phyloP scores from a whole-genome alignment of 2,113 vertebrate genomes.

The Gavialis gangeticus region DNA sequence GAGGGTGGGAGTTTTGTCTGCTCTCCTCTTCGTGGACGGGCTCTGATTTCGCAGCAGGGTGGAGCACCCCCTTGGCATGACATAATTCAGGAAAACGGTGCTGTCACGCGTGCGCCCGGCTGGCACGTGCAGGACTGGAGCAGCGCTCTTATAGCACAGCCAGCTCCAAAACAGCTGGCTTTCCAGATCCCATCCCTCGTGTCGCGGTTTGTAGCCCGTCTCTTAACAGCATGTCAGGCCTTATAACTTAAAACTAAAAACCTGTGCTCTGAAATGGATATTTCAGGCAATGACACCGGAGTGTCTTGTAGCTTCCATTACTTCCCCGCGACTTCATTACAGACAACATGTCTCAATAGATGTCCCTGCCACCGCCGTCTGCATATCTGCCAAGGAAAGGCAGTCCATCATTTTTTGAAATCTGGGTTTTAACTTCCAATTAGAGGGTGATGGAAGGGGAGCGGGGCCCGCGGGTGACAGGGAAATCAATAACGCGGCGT shows the following conservation, averaged over 20 bases:
- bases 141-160: neutral
- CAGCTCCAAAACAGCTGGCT: neutral
- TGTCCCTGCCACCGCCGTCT: neutral
- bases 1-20: neutral
- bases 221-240: neutral
- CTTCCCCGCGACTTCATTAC: neutral
- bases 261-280: neutral
- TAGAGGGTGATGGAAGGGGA: neutral
- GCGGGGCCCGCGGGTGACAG: neutral
- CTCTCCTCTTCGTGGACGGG: neutral
- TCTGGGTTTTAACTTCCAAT: neutral
- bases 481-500: neutral
- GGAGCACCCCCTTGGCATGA: neutral
- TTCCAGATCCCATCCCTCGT: accelerated
- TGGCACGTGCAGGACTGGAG: neutral
- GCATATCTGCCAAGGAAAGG: neutral
- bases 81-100: neutral
- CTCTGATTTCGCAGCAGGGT: neutral
- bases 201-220: neutral
- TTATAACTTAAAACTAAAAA: neutral
- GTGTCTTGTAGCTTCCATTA: neutral
- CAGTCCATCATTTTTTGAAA: neutral
- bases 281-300: neutral
- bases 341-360: neutral
- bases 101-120: neutral